Conservation (phyloP, 2,113 vertebrate genomes). For the Leiothrix lutea region DNA sequence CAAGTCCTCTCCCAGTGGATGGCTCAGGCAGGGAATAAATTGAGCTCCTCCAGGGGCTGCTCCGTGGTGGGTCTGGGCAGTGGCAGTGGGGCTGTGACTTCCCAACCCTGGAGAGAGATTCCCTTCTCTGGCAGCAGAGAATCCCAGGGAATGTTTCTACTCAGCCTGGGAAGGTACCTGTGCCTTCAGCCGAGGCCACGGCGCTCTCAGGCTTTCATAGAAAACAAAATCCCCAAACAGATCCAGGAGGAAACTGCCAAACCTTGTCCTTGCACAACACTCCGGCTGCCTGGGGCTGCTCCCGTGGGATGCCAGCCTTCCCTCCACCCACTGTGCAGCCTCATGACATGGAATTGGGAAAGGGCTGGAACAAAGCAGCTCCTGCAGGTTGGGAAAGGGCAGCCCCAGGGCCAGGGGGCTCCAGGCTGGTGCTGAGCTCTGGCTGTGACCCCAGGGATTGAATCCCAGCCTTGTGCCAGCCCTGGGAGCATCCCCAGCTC, state of each 20-base stretch:
- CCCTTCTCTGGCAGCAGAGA: neutral
- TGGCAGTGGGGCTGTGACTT: fast-evolving
- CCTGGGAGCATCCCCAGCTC: neutral
- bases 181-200: neutral
- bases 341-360: neutral
- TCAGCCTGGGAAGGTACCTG: neutral
- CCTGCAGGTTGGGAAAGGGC: neutral
- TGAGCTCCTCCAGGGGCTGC: neutral
- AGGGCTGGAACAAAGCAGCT: neutral
- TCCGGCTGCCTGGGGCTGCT: neutral
- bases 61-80: neutral
- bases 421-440: neutral
- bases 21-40: neutral
- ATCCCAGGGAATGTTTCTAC: neutral
- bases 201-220: neutral
- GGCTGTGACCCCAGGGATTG: fast-evolving
- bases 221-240: neutral
- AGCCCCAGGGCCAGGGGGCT: neutral
- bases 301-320: neutral
- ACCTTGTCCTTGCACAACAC: neutral
- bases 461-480: neutral
- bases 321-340: neutral
- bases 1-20: neutral
- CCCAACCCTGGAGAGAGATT: neutral
- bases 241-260: neutral